These are phyloP conservation scores for Epizoanthus illoricatus DNA, from an alignment of 92 coral and sea anemone genomes.

Conservation along the genomic window DNA sequence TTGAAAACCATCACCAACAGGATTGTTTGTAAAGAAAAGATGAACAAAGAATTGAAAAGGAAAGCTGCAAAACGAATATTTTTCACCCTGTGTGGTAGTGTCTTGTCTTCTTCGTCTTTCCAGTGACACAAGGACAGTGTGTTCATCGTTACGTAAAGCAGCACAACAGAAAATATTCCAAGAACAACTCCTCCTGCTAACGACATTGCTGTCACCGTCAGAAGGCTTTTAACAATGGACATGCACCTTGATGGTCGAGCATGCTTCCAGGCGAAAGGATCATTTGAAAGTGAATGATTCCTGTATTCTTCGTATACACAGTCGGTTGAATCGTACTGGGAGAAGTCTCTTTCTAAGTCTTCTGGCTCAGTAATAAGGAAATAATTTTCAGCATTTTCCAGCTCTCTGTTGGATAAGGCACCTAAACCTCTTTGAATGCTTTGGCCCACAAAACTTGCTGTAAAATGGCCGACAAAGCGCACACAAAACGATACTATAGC, in stretches of 20 bases:
- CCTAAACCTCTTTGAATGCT: neutral
- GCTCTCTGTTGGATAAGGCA: neutral
- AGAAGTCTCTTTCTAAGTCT: neutral
- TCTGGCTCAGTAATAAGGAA: neutral
- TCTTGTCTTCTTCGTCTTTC: too few relatives aligned
- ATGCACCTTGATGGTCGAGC: conserved; percentile 1
- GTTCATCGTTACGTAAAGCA: too few relatives aligned
- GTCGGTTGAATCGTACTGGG: neutral
- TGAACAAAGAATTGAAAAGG: neutral
- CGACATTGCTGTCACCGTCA: neutral
- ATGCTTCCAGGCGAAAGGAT: neutral
- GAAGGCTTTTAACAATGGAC: neutral
- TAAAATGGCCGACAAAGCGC: neutral
- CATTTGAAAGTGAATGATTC: too few relatives aligned
- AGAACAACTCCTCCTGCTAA: too few relatives aligned
- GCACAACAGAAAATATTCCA: too few relatives aligned
- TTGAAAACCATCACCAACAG: neutral
- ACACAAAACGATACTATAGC: too few relatives aligned
- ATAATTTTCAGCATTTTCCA: neutral
- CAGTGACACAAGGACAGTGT: too few relatives aligned
- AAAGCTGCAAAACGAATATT: neutral
- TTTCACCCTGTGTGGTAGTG: too few relatives aligned
- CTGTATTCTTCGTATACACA: neutral
- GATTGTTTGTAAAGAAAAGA: conserved; percentile 5
- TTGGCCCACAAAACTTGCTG: conserved; percentile 10